Percentiles rank a stretch among this genome's conserved stretches.
Evolutionary conservation across 1,140 invertebrate species (phyloP).

Genomic region (Goniozus legneri): DNA sequence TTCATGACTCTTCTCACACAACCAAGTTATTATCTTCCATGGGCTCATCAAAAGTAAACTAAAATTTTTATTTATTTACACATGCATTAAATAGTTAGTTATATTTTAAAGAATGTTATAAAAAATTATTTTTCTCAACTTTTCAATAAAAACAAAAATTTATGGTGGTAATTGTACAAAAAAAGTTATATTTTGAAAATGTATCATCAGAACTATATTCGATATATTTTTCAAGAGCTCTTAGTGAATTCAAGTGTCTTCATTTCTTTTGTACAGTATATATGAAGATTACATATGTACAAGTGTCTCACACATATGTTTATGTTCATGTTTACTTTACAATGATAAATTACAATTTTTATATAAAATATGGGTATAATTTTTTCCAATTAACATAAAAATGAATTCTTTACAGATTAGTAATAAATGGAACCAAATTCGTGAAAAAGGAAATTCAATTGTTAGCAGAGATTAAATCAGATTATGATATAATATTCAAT

Average conservation of each 20-base stretch:
- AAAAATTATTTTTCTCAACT: no score
- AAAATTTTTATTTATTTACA: background rate
- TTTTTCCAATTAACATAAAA: background rate
- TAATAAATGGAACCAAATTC: conserved; percentile 58
- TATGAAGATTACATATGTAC: no score
- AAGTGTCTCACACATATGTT: conserved; percentile 10
- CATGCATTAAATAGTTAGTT: background rate
- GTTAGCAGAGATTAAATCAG: conserved; percentile 58
- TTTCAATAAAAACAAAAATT: no score
- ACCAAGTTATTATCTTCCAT: conserved; percentile 70
- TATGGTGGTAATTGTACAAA: no score
- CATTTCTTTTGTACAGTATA: no score
- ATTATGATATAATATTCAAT: conserved; percentile 83
- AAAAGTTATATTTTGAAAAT: conserved; percentile 6
- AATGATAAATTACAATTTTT: background rate
- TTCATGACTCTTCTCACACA: conserved; percentile 76
- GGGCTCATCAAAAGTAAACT: conserved; percentile 63
- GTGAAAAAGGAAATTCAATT: conserved; percentile 57
- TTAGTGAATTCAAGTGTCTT: no score
- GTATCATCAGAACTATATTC: no score
- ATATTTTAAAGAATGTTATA: no score
- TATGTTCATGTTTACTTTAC: conserved; percentile 2
- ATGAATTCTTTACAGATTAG: conserved; percentile 53
- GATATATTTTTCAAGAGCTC: no score
- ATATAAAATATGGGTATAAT: no score